Percentiles rank a stretch among this genome's conserved stretches.
phyloP scores from a whole-genome alignment of 37 sponge, comb jelly and placozoan species.

The Bolinopsis microptera region DNA sequence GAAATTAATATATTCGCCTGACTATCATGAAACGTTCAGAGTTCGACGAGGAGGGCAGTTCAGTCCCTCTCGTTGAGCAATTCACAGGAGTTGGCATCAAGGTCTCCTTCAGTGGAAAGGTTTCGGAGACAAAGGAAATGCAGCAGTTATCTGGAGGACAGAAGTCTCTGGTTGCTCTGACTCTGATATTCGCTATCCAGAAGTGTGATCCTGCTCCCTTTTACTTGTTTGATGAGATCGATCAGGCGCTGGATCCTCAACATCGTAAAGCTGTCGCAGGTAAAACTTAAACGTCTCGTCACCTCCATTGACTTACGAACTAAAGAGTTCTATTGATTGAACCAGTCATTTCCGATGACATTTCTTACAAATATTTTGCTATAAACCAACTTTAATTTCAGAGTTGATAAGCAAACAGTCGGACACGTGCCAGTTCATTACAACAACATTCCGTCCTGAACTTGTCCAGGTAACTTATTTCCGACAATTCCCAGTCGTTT shows the following conservation, averaged over 20 bases:
- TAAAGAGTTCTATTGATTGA: too few relatives aligned
- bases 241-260: constrained; percentile 91
- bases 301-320: too few relatives aligned
- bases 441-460: constrained; percentile 96
- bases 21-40: constrained; percentile 83
- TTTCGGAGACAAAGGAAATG: constrained; percentile 85
- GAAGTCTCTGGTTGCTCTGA: constrained; percentile 94
- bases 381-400: constrained; percentile 59
- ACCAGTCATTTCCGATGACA: too few relatives aligned
- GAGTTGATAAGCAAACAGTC: constrained; percentile 87
- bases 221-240: constrained; percentile 99
- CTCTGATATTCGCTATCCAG: constrained; percentile 97
- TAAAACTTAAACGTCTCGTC: too few relatives aligned
- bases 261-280: constrained; percentile 93
- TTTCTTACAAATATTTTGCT: too few relatives aligned
- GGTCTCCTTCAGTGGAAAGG: constrained; percentile 88
- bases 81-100: constrained; percentile 81
- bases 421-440: constrained; percentile 95
- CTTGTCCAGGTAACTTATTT: constrained; percentile 65
- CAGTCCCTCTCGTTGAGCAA: constrained; percentile 65
- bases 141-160: constrained; percentile 98
- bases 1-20: too few relatives aligned
- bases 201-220: constrained; percentile 99
- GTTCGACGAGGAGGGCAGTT: constrained; percentile 65
- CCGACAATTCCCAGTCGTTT: too few relatives aligned